phyloP scores from a whole-genome alignment of 2,113 vertebrate genomes.

The Lepus europaeus region DNA sequence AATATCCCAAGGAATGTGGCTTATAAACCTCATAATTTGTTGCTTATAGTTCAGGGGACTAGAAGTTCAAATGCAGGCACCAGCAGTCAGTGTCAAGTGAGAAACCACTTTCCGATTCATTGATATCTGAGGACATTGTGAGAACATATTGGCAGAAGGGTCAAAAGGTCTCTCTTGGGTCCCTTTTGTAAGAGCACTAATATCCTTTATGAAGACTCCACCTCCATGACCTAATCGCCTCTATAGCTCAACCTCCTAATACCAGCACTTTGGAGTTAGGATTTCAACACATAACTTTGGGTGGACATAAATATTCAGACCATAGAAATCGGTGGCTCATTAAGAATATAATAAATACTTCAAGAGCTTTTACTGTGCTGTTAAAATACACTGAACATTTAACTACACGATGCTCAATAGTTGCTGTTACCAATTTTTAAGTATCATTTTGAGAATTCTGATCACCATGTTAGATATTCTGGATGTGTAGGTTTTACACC shows the following conservation, averaged over 20 bases:
- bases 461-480: background rate
- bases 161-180: background rate
- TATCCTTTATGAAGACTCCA: background rate
- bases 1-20: background rate
- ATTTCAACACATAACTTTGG: background rate
- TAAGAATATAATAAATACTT: constrained; percentile 37
- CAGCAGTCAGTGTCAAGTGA: background rate
- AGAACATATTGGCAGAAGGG: background rate
- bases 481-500: background rate
- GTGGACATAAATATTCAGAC: background rate
- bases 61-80: background rate
- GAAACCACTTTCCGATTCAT: background rate
- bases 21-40: background rate
- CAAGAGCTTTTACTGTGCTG: background rate
- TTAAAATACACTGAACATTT: constrained; percentile 27
- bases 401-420: background rate
- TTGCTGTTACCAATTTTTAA: constrained; percentile 11
- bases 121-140: too few relatives aligned
- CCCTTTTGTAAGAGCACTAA: background rate
- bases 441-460: background rate
- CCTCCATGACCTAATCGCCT: background rate
- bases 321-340: background rate
- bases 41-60: background rate
- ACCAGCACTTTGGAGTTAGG: background rate
- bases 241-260: background rate